Base-by-base conservation (phyloP, 2,888 invertebrate genomes). In the Hirtodrosophila cameraria region DNA sequence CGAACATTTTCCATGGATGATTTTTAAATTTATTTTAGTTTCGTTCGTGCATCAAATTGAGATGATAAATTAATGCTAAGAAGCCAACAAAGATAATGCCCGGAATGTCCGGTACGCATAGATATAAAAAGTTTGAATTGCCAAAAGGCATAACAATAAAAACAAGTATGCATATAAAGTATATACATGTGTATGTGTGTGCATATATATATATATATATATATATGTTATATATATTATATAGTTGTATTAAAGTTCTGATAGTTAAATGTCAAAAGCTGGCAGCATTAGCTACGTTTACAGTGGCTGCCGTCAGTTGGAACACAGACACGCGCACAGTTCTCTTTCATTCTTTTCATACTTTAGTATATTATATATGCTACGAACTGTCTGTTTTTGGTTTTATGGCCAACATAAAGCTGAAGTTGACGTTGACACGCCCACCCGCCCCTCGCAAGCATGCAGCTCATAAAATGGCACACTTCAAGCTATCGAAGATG, bases 371-470 rank as follows among this genome's bases (percentile, higher is more conserved):
- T n/a, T n/a, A n/a, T n/a, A n/a, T n/a, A n/a, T n/a, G n/a, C n/a
- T 6, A 16, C 18, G 7, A 4, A 27, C 16, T 13, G 23, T 25
- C n/a, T 45, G n/a, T 43, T 18, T 11, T 18, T 31, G 28, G 13
- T 71, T 70, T 70, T 73, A 73, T 59, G 68, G 41, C 73, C 27
- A 15, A 7, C 42, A 72, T 71, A 62, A 72, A 71, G 67, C 30
- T 62, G 23, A 58, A 46, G 41, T 36, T 53, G 43, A 45, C 58
- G n/a, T n/a, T n/a, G n/a, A 6, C 23, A 65, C 66, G 66, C 49
- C 23, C 31, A 20, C 11, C 6, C 25, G 30, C 8, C 16, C 11
- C 16, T 23, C 2, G 11, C 30, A 39, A 35, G 16, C 45, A 30
- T 69, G 38, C 54, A 48, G 50, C 33, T 35, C 57, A 65, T 70